phyloP scores from a whole-genome alignment of 2,888 invertebrate species.

The Cheilosia grossa region DNA sequence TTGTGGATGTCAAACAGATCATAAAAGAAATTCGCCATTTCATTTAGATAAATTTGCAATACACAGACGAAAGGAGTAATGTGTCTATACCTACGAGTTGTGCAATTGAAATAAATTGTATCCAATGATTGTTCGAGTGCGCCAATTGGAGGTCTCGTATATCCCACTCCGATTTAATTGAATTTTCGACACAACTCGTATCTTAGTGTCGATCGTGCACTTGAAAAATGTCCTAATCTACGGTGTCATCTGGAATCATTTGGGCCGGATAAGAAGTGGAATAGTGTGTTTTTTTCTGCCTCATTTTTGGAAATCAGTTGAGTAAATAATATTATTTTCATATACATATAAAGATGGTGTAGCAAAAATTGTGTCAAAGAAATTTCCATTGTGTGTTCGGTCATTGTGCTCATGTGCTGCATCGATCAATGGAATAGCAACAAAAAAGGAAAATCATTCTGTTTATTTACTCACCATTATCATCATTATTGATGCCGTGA shows the following conservation, averaged over 20 bases:
- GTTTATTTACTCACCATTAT: conserved; percentile 45
- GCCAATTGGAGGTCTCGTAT: conserved; percentile 51
- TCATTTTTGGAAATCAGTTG: not conserved
- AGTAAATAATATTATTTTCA: not conserved
- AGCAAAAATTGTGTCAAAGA: conserved; percentile 62
- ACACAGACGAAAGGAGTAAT: not conserved
- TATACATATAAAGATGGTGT: not conserved
- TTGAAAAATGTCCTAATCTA: conserved; percentile 34
- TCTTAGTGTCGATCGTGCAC: conserved; percentile 24
- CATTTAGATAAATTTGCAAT: conserved; percentile 53
- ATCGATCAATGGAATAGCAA: conserved; percentile 26
- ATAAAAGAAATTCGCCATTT: conserved; percentile 61
- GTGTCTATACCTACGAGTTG: conserved; percentile 37
- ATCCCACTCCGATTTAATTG: conserved; percentile 33
- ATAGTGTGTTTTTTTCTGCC: not conserved
- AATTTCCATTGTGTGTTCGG: conserved; percentile 59
- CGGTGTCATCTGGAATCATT: not conserved
- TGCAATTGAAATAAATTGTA: conserved; percentile 68
- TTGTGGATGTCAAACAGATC: conserved; percentile 63
- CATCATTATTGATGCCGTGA: conserved; percentile 41
- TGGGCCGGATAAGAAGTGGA: not conserved
- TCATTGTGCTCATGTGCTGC: conserved; percentile 33
- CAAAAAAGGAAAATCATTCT: conserved; percentile 23
- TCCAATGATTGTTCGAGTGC: conserved; percentile 49
- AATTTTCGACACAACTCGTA: conserved; percentile 6